Evolutionary conservation across 2,888 invertebrate genomes (phyloP), one percentile per base, ranked within the genome.

Genomic region (Acleris literana): DNA sequence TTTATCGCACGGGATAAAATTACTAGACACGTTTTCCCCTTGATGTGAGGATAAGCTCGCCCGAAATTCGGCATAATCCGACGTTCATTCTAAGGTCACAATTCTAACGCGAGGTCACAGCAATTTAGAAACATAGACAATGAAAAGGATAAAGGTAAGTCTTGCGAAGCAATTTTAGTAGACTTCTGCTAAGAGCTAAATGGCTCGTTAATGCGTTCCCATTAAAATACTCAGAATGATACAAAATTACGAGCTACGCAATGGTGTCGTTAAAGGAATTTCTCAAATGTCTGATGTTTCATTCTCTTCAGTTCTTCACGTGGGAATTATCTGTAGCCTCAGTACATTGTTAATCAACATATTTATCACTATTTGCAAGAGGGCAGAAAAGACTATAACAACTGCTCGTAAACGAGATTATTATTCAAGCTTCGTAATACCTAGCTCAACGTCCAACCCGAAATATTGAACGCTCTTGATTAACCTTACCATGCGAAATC

Each of bases 1-100:
- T 62, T 62, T 57, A 5, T 39, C 62, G 52, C 18, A 62, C 29
- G 55, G 62, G 52, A 66, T 66, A 57, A 66, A 57, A 62, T 62
- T 62, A 62, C 60, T 60, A 49, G 33, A 53, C 52, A 51, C 51
- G 39, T 61, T 61, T 61, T 39, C 44, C 39, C 54, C 46, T 16
- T 54, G n/a, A 29, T 18, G 59, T 39, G 48, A 56, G 51, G 51
- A 51, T 51, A 61, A 65, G 44, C 60, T 56, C 33, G 18, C 43
- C 60, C 20, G 49, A 55, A 61, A 57, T 57, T 66, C 22, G 55
- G 33, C 44, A 55, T 65, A 65, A 60, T 55, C 43, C 54, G 17
- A 9, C 18, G 60, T 60, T 60, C 17, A 57, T 53, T 39, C 46
- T 55, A 66, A 66, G 61, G 62, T 62, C 56, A 53, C 51, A 56